Percentiles rank a stretch among this genome's conserved stretches.
These are phyloP conservation scores for Loris lydekkerianus DNA, from an alignment of 2,797 vertebrate genomes.

Conservation along the genomic window DNA sequence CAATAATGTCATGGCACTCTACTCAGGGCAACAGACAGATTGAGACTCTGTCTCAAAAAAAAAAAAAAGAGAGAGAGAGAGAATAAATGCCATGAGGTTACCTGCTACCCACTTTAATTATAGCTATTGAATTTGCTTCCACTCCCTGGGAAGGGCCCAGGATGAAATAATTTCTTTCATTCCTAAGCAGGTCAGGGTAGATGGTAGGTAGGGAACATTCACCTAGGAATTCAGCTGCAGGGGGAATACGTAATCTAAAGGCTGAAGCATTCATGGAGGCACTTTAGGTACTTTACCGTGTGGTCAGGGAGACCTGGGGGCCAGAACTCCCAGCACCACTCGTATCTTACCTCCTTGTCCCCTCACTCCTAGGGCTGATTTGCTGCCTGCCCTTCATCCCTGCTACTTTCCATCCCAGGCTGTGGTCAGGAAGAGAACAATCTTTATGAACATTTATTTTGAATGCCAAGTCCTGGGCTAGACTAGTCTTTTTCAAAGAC, in stretches of 20 bases:
- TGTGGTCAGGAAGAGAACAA: not conserved
- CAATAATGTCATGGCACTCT: too few species aligned
- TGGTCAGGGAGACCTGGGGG: not conserved
- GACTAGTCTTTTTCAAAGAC: not conserved
- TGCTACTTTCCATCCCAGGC: not conserved
- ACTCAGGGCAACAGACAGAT: too few species aligned
- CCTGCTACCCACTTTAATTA: not conserved
- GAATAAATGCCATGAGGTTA: not conserved
- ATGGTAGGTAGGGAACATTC: not conserved
- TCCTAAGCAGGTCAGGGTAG: not conserved
- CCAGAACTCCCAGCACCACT: not conserved
- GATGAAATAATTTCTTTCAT: not conserved
- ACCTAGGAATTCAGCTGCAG: not conserved
- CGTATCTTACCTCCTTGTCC: not conserved
- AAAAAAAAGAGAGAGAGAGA: too few species aligned
- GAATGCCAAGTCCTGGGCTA: not conserved
- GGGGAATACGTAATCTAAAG: not conserved
- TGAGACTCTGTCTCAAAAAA: too few species aligned
- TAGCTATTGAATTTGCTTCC: not conserved
- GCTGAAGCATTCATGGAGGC: not conserved
- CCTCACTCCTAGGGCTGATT: not conserved
- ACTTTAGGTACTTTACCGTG: not conserved
- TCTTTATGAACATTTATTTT: not conserved
- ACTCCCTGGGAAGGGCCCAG: not conserved
- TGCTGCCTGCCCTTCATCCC: not conserved